Conservation (phyloP, 64 coral and sea anemone genomes). For the Orbicella faveolata region DNA sequence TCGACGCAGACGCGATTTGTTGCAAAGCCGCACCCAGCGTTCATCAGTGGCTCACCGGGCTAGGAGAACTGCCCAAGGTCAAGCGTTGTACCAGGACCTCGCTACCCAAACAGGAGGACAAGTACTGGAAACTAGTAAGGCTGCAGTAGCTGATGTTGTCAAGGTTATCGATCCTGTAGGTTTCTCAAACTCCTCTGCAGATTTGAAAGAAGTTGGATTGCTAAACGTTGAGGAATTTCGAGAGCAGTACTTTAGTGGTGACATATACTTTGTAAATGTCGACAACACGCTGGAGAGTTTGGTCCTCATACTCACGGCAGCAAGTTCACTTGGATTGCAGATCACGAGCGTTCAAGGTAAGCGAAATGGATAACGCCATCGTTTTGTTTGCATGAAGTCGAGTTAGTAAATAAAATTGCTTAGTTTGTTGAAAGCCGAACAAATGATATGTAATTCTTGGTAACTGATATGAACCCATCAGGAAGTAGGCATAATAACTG, state of each 20-base stretch:
- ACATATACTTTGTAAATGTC: not conserved
- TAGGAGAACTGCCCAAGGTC: conserved; percentile 34
- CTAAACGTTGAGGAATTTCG: conserved; percentile 29
- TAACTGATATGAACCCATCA: too few relatives aligned
- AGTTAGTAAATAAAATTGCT: too few relatives aligned
- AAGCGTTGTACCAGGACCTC: conserved; percentile 37
- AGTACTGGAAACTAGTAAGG: conserved; percentile 45
- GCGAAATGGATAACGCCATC: too few relatives aligned
- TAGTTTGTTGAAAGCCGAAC: too few relatives aligned
- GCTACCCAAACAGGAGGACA: conserved; percentile 71
- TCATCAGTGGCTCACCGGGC: not conserved
- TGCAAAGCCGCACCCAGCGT: not conserved
- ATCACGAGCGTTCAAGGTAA: conserved; percentile 35
- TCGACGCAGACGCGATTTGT: conserved; percentile 25
- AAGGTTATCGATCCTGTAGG: conserved; percentile 38
- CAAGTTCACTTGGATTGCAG: not conserved
- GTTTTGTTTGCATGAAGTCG: too few relatives aligned
- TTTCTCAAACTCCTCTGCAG: conserved; percentile 30
- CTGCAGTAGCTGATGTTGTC: conserved; percentile 19
- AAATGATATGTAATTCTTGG: too few relatives aligned
- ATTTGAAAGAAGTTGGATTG: conserved; percentile 31
- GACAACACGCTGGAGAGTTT: conserved; percentile 44
- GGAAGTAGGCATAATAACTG: too few relatives aligned
- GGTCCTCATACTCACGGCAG: conserved; percentile 34
- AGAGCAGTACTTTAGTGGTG: not conserved